These are phyloP conservation scores for Electrona antarctica DNA, from an alignment of 2,113 vertebrate genomes.

Conservation along the genomic window DNA sequence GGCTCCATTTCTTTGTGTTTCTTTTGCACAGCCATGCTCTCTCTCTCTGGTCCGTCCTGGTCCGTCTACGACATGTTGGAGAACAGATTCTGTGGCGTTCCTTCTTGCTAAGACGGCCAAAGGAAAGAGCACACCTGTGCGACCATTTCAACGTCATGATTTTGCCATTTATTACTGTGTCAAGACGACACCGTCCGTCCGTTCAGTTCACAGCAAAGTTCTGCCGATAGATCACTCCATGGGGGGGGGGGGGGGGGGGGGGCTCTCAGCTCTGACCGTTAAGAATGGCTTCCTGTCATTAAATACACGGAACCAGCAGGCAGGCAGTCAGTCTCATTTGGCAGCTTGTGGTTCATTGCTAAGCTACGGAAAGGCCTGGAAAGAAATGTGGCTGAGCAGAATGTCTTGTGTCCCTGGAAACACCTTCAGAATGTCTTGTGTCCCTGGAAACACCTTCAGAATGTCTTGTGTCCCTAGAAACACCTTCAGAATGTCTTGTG, in stretches of 20 bases:
- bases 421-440: too few relatives aligned
- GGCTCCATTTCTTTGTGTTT: too few relatives aligned
- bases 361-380: conserved; percentile 42
- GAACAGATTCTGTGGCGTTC: too few relatives aligned
- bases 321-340: conserved; percentile 19
- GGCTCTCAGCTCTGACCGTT: conserved; percentile 12
- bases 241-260: not conserved
- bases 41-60: too few relatives aligned
- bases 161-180: not conserved
- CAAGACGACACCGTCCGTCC: not conserved
- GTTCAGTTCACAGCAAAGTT: conserved; percentile 33
- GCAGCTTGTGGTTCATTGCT: conserved; percentile 48
- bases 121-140: too few relatives aligned
- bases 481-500: too few relatives aligned
- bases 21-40: too few relatives aligned
- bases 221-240: not conserved
- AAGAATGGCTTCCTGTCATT: conserved; percentile 20
- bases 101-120: too few relatives aligned
- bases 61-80: too few relatives aligned
- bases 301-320: not conserved
- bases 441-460: too few relatives aligned
- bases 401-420: not conserved
- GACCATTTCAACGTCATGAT: too few relatives aligned
- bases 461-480: too few relatives aligned
- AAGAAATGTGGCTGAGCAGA: not conserved